phyloP scores from a whole-genome alignment of 2,797 vertebrate genomes.

The Muscicapa striata region DNA sequence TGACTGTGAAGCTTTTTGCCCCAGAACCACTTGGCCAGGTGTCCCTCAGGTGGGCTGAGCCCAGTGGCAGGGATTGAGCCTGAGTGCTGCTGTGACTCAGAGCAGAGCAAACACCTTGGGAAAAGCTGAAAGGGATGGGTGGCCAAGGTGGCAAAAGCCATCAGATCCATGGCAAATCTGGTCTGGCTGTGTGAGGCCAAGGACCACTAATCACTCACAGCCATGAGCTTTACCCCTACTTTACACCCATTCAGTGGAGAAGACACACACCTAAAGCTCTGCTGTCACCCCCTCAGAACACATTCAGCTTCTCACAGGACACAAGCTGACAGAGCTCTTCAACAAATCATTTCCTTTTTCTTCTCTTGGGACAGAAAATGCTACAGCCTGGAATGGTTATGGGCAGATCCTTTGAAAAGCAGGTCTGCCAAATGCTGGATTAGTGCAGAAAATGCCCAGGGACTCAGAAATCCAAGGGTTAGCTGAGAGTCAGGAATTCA shows the following conservation, averaged over 20 bases:
- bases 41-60: accelerated
- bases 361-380: neutral
- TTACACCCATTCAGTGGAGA: neutral
- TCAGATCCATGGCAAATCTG: neutral
- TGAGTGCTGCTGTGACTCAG: neutral
- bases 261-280: neutral
- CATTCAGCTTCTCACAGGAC: neutral
- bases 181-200: neutral
- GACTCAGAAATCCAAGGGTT: neutral
- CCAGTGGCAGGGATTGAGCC: accelerated
- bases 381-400: neutral
- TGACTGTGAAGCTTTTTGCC: neutral
- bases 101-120: neutral
- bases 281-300: neutral
- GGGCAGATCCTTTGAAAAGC: neutral
- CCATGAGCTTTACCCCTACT: neutral
- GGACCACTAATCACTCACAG: neutral
- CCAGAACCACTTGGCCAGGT: neutral
- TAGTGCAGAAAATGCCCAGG: neutral
- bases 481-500: neutral
- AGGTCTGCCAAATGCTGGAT: neutral
- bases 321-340: neutral
- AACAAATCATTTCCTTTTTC: neutral
- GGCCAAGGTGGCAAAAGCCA: accelerated
- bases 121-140: neutral